phyloP scores from a whole-genome alignment of 2,797 vertebrate species.

The Halcyon leucocephala region DNA sequence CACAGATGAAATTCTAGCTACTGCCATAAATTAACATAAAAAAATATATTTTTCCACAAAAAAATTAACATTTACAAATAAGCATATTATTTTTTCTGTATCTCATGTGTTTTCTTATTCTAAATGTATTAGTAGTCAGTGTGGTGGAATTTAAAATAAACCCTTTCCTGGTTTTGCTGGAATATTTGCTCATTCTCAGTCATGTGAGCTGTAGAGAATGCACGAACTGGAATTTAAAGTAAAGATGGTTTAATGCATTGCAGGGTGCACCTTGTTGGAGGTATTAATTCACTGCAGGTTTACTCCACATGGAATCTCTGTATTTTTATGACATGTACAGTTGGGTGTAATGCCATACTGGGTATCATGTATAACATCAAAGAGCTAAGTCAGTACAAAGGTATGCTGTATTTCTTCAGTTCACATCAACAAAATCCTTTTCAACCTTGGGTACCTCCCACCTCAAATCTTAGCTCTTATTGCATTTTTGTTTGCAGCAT shows the following conservation, averaged over 20 bases:
- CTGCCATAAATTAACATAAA: background rate
- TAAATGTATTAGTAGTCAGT: background rate
- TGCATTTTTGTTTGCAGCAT: constrained; percentile 10
- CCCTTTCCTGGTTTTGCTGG: background rate
- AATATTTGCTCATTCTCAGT: background rate
- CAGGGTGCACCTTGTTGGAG: constrained; percentile 28
- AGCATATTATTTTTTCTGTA: background rate
- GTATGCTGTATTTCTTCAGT: constrained; percentile 13
- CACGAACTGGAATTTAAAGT: background rate
- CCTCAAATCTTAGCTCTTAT: background rate
- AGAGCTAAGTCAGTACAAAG: constrained; percentile 9
- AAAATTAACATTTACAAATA: background rate
- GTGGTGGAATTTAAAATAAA: background rate
- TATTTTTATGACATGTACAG: constrained; percentile 6
- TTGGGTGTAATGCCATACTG: constrained; percentile 5
- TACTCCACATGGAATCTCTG: background rate
- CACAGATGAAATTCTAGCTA: background rate
- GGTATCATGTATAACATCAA: constrained; percentile 31
- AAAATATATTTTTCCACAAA: background rate
- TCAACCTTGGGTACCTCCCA: background rate
- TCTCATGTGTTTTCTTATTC: background rate
- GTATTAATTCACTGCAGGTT: constrained; percentile 26
- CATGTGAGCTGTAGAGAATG: background rate
- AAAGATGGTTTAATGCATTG: background rate
- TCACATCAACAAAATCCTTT: constrained; percentile 6